Base-by-base conservation (phyloP, 2,888 invertebrate species). In the Hoplodrina ambigua region DNA sequence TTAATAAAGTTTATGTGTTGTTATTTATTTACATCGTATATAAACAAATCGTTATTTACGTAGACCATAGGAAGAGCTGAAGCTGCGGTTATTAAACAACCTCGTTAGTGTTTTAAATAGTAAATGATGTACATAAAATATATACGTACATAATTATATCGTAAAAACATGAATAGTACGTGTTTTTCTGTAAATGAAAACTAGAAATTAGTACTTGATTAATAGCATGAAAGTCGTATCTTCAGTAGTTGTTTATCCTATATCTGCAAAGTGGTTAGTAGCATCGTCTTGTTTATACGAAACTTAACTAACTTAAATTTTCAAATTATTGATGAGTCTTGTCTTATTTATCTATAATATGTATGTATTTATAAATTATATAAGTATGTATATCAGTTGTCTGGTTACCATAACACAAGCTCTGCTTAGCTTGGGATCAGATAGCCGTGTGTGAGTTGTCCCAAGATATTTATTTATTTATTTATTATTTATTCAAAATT, bases 21-120 rank as follows among this genome's bases (percentile, higher is more conserved):
- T 61, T 50, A 52, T 49, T 80, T 62, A 80, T 76, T 62, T 80
- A 67, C 41, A 11, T 49, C 17, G 46, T n/a, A 67, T 11, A 56
- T 53, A 75, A 80, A 62, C 54, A 44, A 54, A 80, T 75, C 15
- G 17, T 44, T 46, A 80, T 80, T 76, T 55, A 61, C 75, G 59
- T 62, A 62, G 55, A 67, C 68, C 80, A 53, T 49, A 20, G 41
- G 50, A 75, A 67, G 19, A 66, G 53, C 30, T 67, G 30, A 67
- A 75, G 58, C 41, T 41, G 13, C 4, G 41, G 44, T 46, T 49
- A 58, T 64, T 54, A 53, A 50, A 62, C 52, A 13, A 33, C 33
- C 68, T 76, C 58, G 75, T 80, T 79, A 74, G 46, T 44, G 50
- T 46, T 66, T 61, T 53, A 75, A 63, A 62, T 52, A 80, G 49